Evolutionary conservation across 2,888 invertebrate species (phyloP).

Genomic region (Euplagia quadripunctaria): DNA sequence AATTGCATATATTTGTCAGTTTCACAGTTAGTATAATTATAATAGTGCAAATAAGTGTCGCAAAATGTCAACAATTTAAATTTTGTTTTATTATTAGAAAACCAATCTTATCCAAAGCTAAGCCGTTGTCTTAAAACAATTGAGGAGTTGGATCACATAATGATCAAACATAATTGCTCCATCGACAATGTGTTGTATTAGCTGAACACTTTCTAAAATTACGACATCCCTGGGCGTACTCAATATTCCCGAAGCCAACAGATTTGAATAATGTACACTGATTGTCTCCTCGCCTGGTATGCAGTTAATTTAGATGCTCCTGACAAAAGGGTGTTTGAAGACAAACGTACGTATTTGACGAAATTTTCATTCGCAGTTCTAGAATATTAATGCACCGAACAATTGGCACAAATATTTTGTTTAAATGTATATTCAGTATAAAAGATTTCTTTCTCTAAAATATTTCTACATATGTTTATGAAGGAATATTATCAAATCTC

Average conservation of each 20-base stretch:
- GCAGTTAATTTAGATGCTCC: slow-evolving; percentile 47
- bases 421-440: too few species aligned
- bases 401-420: too few species aligned
- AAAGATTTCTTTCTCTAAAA: too few species aligned
- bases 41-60: too few species aligned
- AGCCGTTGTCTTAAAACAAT: too few species aligned
- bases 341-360: not conserved
- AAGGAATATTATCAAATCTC: too few species aligned
- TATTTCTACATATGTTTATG: too few species aligned
- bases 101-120: not conserved
- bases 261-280: slow-evolving; percentile 54
- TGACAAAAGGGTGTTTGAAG: not conserved
- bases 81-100: not conserved
- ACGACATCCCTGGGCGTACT: slow-evolving; percentile 10
- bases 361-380: not conserved
- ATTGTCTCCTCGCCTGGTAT: slow-evolving; percentile 39
- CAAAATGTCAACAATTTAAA: not conserved
- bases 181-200: not conserved
- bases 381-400: not conserved
- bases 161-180: not conserved
- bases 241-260: slow-evolving; percentile 25
- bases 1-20: too few species aligned
- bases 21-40: too few species aligned
- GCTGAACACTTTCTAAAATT: not conserved
- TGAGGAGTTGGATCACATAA: too few species aligned